phyloP scores from a whole-genome alignment of 2,113 vertebrate species.

The Trogon melanurus region DNA sequence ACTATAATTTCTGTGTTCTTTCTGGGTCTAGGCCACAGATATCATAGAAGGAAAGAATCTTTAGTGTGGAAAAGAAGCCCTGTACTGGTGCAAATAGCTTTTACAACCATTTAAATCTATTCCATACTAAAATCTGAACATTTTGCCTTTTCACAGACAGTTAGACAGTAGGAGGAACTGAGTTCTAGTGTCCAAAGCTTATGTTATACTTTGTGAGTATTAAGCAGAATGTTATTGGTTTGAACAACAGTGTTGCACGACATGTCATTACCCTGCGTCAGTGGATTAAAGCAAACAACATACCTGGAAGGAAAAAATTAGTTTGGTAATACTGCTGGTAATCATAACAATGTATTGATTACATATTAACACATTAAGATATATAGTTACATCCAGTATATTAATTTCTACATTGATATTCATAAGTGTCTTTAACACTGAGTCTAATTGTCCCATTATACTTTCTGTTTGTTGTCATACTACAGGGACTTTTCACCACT shows the following conservation, averaged over 20 bases:
- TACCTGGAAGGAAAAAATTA: constrained; percentile 4
- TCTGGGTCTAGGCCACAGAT: not conserved
- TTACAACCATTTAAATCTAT: not conserved
- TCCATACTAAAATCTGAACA: not conserved
- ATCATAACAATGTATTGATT: not conserved
- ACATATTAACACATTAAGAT: not conserved
- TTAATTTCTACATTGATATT: not conserved
- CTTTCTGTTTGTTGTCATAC: not conserved
- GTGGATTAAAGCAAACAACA: constrained; percentile 14
- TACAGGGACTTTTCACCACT: not conserved
- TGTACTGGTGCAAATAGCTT: not conserved
- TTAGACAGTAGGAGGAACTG: not conserved
- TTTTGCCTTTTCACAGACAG: not conserved
- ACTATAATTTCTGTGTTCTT: not conserved
- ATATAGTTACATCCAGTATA: not conserved
- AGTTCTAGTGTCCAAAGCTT: not conserved
- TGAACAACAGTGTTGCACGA: not conserved
- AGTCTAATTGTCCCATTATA: not conserved
- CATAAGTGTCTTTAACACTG: not conserved
- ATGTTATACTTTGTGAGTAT: not conserved
- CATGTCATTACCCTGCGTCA: not conserved
- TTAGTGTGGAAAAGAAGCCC: not conserved
- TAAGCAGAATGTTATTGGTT: constrained; percentile 7
- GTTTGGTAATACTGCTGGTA: not conserved
- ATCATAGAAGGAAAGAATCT: not conserved